Percentiles rank a stretch among this genome's conserved stretches.
Evolutionary conservation across 2,797 vertebrate genomes (phyloP).

Genomic region (Catharus ustulatus): DNA sequence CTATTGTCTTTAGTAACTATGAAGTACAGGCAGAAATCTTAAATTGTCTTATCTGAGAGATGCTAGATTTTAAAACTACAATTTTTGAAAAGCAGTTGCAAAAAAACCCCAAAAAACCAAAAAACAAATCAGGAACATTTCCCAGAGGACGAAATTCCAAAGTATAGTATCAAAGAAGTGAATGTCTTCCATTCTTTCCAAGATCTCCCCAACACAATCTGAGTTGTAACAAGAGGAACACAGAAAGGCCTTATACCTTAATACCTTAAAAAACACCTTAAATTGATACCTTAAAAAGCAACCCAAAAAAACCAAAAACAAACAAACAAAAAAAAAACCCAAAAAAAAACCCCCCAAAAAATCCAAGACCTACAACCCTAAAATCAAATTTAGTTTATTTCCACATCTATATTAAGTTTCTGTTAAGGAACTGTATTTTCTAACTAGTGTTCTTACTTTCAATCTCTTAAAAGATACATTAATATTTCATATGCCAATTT

Average conservation of each 20-base stretch:
- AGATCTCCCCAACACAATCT: background rate
- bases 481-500: slow-evolving; percentile 64
- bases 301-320: background rate
- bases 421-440: slow-evolving; percentile 2
- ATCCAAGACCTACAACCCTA: background rate
- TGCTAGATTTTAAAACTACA: background rate
- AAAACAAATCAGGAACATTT: background rate
- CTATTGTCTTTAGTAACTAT: background rate
- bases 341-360: background rate
- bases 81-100: background rate
- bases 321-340: background rate
- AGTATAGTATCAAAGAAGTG: background rate
- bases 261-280: background rate
- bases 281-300: background rate
- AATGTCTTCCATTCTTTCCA: background rate
- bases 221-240: background rate
- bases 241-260: background rate
- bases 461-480: slow-evolving; percentile 37
- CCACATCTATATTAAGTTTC: slow-evolving; percentile 12
- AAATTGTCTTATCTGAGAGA: background rate
- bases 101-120: background rate
- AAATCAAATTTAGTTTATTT: background rate
- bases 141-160: background rate
- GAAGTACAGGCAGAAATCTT: background rate
- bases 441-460: background rate